Evolutionary conservation across 2,797 vertebrate species (phyloP).

Genomic region (Enteromius argenteus): DNA sequence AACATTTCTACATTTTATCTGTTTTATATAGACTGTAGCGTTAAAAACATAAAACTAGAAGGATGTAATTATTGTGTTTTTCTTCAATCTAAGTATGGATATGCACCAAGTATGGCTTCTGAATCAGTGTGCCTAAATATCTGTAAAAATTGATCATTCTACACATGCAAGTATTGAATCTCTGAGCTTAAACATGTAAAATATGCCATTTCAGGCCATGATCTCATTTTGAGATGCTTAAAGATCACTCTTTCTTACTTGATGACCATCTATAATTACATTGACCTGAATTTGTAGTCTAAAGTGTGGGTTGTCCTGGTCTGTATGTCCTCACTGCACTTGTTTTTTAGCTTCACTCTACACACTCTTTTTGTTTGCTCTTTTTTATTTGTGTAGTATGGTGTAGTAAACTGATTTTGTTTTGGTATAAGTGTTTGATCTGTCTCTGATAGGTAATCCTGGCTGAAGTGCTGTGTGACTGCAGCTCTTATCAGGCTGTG

Average conservation of each 20-base stretch:
- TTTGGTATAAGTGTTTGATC: neutral
- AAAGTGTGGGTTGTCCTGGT: neutral
- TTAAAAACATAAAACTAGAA: neutral
- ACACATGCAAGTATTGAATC: neutral
- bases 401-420: neutral
- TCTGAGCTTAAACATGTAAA: neutral
- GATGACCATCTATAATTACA: constrained; percentile 41
- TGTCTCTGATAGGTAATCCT: constrained; percentile 85
- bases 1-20: neutral
- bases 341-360: neutral
- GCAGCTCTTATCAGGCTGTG: constrained; percentile 89
- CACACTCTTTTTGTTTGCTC: too few relatives aligned
- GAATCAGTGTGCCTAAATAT: neutral
- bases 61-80: neutral
- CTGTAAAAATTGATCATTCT: neutral
- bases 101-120: neutral
- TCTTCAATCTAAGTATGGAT: neutral
- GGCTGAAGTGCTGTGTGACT: constrained; percentile 91
- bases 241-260: constrained; percentile 13
- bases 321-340: neutral
- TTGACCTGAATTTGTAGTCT: constrained; percentile 40
- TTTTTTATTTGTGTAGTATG: constrained; percentile 2
- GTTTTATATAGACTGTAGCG: neutral
- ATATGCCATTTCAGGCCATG: constrained; percentile 15
- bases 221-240: constrained; percentile 19